Base-by-base conservation (phyloP, 1,140 invertebrate genomes). In the Pseudoatta argentina region DNA sequence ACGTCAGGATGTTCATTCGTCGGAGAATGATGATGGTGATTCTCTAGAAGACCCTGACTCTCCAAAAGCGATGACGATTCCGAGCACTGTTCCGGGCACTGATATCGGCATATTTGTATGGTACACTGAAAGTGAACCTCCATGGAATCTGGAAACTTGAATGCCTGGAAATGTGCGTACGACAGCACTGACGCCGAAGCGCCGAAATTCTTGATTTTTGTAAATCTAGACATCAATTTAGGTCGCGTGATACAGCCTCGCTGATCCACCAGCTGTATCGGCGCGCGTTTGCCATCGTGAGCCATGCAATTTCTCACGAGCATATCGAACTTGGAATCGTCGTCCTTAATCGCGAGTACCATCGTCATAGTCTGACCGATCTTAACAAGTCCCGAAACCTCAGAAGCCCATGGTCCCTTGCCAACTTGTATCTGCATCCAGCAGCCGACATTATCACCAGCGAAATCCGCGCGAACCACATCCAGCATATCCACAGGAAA, bases 311-410 rank as follows among this genome's bases (percentile, higher is more conserved):
- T 99, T 51, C 98, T 96, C 1, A 99, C 98, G 59, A 99, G 95
- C 98, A 99, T 99, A 94, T 99, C 98, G 93, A 99, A 99, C 93
- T 99, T 99, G 64, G 98, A 97, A 89, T 99, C 98, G 90, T 99
- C 98, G 88, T 99, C 98, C 94, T 99, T 99, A 88, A 99, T 99
- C 10, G 98, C 98, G 39, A 99, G 94, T 1, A 99, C 98, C 98
- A 99, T 99, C 6, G 98, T 99, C 98, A 99, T 99, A 0, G 98
- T 99, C 92, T 99, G 98, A 2, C 98, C 98, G 67, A 99, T 99
- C 94, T 99, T 99, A 0, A 99, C 98, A 34, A 99, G 95, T 0
- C 98, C 98, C 0, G 98, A 98, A 0, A 99, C 98, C 95, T 99
- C 98, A 0, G 98, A 98, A 10, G 98, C 98, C 98, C 98, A 99